Conservation (phyloP, 2,888 invertebrate species). For the Rhimphoctona megacephalus region DNA sequence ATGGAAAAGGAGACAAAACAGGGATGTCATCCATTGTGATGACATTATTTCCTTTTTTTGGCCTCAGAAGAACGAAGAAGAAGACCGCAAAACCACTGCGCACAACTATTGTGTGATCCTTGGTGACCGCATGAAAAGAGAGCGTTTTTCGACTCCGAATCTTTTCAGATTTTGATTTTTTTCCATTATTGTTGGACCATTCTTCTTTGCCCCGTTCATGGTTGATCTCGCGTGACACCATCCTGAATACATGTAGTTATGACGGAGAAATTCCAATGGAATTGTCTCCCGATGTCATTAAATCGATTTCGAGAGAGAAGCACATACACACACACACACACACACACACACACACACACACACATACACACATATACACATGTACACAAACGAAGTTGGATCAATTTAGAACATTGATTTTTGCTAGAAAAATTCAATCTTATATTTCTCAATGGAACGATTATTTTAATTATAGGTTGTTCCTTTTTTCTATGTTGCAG, state of each 20-base stretch:
- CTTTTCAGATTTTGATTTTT: slow-evolving; percentile 48
- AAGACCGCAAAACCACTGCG: slow-evolving; percentile 67
- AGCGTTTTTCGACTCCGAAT: slow-evolving; percentile 55
- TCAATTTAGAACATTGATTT: slow-evolving; percentile 56
- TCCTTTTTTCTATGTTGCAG: slow-evolving; percentile 63
- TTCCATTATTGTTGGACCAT: slow-evolving; percentile 28
- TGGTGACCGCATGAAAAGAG: slow-evolving; percentile 50
- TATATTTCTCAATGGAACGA: slow-evolving; percentile 44
- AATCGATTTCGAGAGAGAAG: slow-evolving; percentile 24
- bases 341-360: slow-evolving; percentile 7
- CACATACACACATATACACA: background rate
- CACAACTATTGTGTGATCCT: slow-evolving; percentile 55
- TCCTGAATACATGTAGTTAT: slow-evolving; percentile 15
- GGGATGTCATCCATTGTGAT: slow-evolving; percentile 65
- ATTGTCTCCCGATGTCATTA: slow-evolving; percentile 37
- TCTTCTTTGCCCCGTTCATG: slow-evolving; percentile 6
- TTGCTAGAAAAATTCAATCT: slow-evolving; percentile 50
- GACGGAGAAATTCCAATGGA: slow-evolving; percentile 33
- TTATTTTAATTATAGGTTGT: slow-evolving; percentile 62
- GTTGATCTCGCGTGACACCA: slow-evolving; percentile 49
- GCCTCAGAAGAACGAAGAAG: slow-evolving; percentile 47
- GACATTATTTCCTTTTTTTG: slow-evolving; percentile 70
- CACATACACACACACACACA: slow-evolving; percentile 6
- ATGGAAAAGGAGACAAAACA: slow-evolving; percentile 39
- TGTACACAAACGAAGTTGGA: slow-evolving; percentile 6